Evolutionary conservation across 2,888 invertebrate genomes (phyloP).

Genomic region (Drosophila falleni): DNA sequence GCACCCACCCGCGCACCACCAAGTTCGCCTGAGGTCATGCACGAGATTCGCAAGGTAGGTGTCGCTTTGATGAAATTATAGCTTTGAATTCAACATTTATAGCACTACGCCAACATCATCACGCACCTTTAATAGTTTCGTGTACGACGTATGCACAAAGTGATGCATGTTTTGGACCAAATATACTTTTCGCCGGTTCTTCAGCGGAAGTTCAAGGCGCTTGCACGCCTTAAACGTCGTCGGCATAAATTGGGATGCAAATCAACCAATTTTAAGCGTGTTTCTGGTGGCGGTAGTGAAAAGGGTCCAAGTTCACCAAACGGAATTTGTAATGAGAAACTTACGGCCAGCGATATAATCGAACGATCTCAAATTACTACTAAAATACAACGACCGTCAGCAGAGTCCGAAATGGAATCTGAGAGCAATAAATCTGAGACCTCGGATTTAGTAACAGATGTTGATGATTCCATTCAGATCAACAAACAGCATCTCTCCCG

Average conservation of each 20-base stretch:
- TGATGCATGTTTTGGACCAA: slow-evolving; percentile 82
- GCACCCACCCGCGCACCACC: slow-evolving; percentile 88
- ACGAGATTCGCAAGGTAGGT: slow-evolving; percentile 82
- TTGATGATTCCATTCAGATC: slow-evolving; percentile 1
- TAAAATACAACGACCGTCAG: neutral
- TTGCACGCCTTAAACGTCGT: slow-evolving; percentile 60
- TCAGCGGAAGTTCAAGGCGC: slow-evolving; percentile 69
- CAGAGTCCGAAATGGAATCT: slow-evolving; percentile 23
- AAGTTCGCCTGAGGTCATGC: slow-evolving; percentile 88
- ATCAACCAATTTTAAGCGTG: slow-evolving; percentile 27
- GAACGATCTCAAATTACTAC: slow-evolving; percentile 9
- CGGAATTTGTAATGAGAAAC: neutral
- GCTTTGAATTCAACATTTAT: slow-evolving; percentile 1
- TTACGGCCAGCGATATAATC: neutral
- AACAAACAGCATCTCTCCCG: slow-evolving; percentile 18
- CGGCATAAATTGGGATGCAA: slow-evolving; percentile 51
- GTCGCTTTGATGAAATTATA: neutral
- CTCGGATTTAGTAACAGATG: slow-evolving; percentile 24
- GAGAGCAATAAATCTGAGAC: slow-evolving; percentile 33
- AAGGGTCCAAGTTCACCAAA: slow-evolving; percentile 6
- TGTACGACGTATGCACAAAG: slow-evolving; percentile 76
- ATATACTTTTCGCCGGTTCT: slow-evolving; percentile 82
- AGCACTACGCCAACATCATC: neutral
- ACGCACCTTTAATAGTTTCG: slow-evolving; percentile 66
- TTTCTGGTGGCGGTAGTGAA: slow-evolving; percentile 32